Evolutionary conservation across 2,113 vertebrate species (phyloP), one percentile per base, ranked within the genome.

Genomic region (Centropus bengalensis): DNA sequence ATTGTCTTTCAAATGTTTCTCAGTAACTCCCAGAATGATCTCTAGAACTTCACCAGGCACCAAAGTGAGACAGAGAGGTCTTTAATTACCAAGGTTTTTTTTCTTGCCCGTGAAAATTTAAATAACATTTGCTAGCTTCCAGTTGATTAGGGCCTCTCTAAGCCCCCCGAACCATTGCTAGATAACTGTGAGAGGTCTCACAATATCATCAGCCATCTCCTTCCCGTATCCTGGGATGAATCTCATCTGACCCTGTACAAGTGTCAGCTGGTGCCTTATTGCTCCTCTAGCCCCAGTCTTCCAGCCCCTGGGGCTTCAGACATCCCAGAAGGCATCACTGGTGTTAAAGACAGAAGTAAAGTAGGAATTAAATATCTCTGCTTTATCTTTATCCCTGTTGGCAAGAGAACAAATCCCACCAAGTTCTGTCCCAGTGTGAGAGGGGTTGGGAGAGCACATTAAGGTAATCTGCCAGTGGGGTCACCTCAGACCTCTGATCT

Each of bases 11-110:
- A 56, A 52, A 59, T 81, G 69, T 56, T 84, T 89, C 87, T 69
- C 82, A 88, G 2, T 89, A 88, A 70, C 47, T 92, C 74, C 47
- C 78, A n/a, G 66, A 66, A 89, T 62, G 42, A 73, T 91, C 86
- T 91, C 93, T 45, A 27, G 81, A 69, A 89, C 49, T 90, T 90
- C 45, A 70, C 64, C 60, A 70, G 70, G 36, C 36, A 12, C 45
- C 8, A 14, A 56, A 70, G 74, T 44, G 56, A 93, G 56, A 40
- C 70, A 85, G 79, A 88, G 60, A 90, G 70, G 13, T 30, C 52
- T 82, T 1, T 66, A 54, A 88, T 82, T 90, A 75, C 79, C 47
- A 55, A 21, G 38, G 36, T 36, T 8, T 18, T 56, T 52, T 49
- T n/a, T 67, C 66, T 45, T 71, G 75, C 54, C 82, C 62, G 49